Evolutionary conservation across 2,797 vertebrate species (phyloP).

Genomic region (Pagetopsis macropterus): DNA sequence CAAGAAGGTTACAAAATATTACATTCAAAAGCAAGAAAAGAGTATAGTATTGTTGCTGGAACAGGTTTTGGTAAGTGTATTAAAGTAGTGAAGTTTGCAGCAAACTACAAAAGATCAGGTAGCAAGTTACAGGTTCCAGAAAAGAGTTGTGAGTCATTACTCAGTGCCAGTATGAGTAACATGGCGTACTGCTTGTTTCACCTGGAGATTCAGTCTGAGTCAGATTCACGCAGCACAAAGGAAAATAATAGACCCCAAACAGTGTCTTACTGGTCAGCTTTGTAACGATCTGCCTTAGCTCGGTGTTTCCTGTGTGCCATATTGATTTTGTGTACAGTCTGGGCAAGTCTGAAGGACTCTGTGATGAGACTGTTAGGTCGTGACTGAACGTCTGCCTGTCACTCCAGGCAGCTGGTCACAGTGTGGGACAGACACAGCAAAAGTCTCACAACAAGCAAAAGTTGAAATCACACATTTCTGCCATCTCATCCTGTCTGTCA

Average conservation of each 20-base stretch:
- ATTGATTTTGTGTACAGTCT: conserved; percentile 63
- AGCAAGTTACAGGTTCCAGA: no score
- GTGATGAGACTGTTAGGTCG: conserved; percentile 56
- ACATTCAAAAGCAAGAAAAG: no score
- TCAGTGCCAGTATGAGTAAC: neutral
- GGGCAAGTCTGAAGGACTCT: conserved; percentile 45
- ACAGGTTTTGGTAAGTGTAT: no score
- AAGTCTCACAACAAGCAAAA: conserved; percentile 47
- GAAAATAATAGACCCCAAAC: conserved; percentile 31
- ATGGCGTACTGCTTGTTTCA: neutral
- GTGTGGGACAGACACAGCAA: conserved; percentile 21
- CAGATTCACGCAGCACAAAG: conserved; percentile 14
- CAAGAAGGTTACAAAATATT: no score
- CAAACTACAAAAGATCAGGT: no score
- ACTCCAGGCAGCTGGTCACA: conserved; percentile 34
- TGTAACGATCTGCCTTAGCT: conserved; percentile 45
- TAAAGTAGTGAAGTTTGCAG: no score
- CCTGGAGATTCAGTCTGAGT: conserved; percentile 13
- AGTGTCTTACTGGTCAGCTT: conserved; percentile 11
- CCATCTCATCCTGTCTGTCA: conserved; percentile 31
- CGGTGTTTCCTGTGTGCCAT: conserved; percentile 44
- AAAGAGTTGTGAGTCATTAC: neutral
- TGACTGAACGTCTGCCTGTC: conserved; percentile 51
- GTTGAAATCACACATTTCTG: conserved; percentile 36
- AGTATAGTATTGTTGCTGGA: no score